Evolutionary conservation across 2,888 invertebrate genomes (phyloP).

Genomic region (Blastobasis adustella): DNA sequence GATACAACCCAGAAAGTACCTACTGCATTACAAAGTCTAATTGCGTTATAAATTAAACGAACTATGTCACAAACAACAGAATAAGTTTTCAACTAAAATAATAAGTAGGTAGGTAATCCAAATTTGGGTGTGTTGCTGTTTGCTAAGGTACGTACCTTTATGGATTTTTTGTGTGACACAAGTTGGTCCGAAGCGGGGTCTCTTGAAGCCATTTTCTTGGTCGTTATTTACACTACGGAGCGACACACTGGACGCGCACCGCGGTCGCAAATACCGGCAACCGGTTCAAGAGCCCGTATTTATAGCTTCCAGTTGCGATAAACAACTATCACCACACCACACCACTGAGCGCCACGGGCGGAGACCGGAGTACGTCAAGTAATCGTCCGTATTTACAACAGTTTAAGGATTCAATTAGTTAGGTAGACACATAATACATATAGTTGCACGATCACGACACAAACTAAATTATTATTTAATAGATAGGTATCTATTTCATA

Average conservation of each 20-base stretch:
- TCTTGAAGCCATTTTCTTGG: conserved; percentile 45
- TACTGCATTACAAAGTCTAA: not conserved
- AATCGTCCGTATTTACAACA: too few relatives aligned
- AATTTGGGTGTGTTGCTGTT: not conserved
- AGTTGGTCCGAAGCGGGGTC: conserved; percentile 79
- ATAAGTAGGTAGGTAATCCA: too few relatives aligned
- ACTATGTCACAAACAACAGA: not conserved
- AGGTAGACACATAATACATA: too few relatives aligned
- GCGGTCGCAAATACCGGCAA: conserved; percentile 6
- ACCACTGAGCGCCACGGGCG: not conserved
- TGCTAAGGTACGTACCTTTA: conserved; percentile 69
- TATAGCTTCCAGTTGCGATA: conserved; percentile 6
- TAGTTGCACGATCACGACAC: too few relatives aligned
- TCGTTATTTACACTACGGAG: conserved; percentile 1
- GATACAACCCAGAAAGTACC: not conserved
- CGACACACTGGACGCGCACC: conserved; percentile 10
- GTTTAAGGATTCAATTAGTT: too few relatives aligned
- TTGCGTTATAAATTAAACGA: not conserved
- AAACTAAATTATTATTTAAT: too few relatives aligned
- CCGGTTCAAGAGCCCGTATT: conserved; percentile 2
- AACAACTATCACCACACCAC: conserved; percentile 7
- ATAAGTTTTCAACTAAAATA: not conserved
- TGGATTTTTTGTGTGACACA: conserved; percentile 72
- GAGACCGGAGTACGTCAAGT: not conserved
- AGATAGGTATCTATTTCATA: too few relatives aligned